Evolutionary conservation across 2,888 invertebrate species (phyloP), one percentile per base, ranked within the genome.

Genomic region (Rhimphoctona megacephalus): DNA sequence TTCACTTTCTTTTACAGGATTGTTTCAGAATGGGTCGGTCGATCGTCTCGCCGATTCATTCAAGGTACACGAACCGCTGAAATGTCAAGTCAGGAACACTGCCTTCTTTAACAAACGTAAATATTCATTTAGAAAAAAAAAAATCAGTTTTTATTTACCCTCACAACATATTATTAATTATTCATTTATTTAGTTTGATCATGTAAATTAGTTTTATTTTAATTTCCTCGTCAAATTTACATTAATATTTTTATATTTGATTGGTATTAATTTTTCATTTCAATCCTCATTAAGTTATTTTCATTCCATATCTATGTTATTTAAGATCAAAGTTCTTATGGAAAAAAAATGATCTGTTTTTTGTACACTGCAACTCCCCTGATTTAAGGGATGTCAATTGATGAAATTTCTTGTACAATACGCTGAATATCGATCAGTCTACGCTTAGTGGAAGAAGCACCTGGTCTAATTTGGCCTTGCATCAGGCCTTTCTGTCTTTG

Each of bases 81-180:
- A 79, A 72, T 70, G 43, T 33, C 19, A 61, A 9, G 82, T 87
- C 7, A 79, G 87, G 43, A 64, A 85, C 66, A 77, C 82, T 2
- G 73, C 87, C 0, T 87, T 87, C 52, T 87, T 82, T 79, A 79
- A 76, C 30, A 80, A 87, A 82, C 43, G 85, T 85, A 61, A 82
- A 30, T 61, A n/a, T 49, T n/a, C 1, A 61, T 25, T 61, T 22
- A 8, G 17, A 17, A 11, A 25, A 61, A 61, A 11, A 25, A 25
- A 25, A 22, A 1, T 14, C 1, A 57, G 7, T 17, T 30, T 61
- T 61, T 17, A 17, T 17, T 57, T 25, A 57, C 22, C 14, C 11
- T 25, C 25, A 2, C 6, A 30, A 61, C 30, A 2, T 43, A 11
- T 11, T 61, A 61, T 17, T 5, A 5, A 61, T 61, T 57, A 14